Percentiles rank a stretch among this genome's conserved stretches.
These are phyloP conservation scores for Holacanthella duospinosa DNA, from an alignment of 2,888 invertebrate genomes.

Conservation along the genomic window DNA sequence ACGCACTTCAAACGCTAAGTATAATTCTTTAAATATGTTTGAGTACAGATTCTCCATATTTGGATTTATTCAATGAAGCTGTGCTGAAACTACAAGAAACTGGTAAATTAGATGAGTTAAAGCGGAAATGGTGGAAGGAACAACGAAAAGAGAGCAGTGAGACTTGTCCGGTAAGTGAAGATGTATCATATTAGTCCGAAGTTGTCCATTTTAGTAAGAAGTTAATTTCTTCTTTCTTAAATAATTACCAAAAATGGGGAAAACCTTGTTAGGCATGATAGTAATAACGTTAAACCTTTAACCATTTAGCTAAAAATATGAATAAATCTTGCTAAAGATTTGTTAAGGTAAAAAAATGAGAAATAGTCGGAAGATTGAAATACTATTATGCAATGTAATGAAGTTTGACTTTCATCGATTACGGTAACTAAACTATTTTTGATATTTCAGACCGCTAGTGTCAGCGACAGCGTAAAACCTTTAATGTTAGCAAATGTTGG, in stretches of 20 bases:
- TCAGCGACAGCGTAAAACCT: slow-evolving; percentile 30
- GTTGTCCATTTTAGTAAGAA: not conserved
- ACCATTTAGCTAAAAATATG: not conserved
- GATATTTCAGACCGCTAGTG: slow-evolving; percentile 40
- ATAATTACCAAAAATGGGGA: not conserved
- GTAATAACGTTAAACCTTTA: no score
- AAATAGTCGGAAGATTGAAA: no score
- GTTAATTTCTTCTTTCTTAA: not conserved
- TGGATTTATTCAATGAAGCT: slow-evolving; percentile 76
- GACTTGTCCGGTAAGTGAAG: slow-evolving; percentile 22
- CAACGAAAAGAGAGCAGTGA: slow-evolving; percentile 71
- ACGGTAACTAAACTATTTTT: not conserved
- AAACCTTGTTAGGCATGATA: not conserved
- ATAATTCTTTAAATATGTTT: not conserved
- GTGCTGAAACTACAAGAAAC: slow-evolving; percentile 92
- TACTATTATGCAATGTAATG: no score
- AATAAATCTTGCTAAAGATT: no score
- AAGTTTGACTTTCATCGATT: no score
- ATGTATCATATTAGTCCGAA: not conserved
- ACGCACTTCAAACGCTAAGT: not conserved
- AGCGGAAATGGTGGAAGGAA: slow-evolving; percentile 97
- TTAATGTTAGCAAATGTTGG: slow-evolving; percentile 90
- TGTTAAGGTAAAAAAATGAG: no score
- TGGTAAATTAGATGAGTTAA: slow-evolving; percentile 80
- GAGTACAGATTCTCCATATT: not conserved